Evolutionary conservation across 30 jellyfish, hydroid and myxozoan genomes (phyloP), one percentile per base, ranked within the genome.

Genomic region (Haliclystus octoradiatus): DNA sequence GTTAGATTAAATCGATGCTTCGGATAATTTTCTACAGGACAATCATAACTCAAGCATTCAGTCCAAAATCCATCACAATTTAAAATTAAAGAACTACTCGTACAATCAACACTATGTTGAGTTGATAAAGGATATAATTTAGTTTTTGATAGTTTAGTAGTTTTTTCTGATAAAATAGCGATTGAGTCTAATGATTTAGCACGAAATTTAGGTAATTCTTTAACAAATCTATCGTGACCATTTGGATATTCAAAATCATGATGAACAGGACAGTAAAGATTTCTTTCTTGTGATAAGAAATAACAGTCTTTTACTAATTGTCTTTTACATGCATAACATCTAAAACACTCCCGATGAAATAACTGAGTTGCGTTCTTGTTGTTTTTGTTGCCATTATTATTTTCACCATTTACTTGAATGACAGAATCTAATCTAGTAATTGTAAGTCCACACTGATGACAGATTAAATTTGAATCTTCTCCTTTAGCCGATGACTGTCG

Each of bases 191-290:
- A 66, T 49, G 95, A 70, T 40, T 63, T 51, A 3, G 84, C 88
- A 60, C 83, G 71, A 35, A 89, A 89, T 24, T 74, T 75, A 28
- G 74, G 73, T n/a, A 89, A 66, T 66, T 89, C 92, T 53, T 90
- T 63, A 31, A 89, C 66, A 65, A 89, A 74, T 57, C 88, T 72
- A 52, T 76, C 63, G 34, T 78, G 94, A 31, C 63, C 70, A 70
- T 72, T 61, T 40, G 89, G 88, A 60, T 52, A 66, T 63, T 89
- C 98, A 66, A 66, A 62, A 60, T 89, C 94, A 40, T 84, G 70
- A 73, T 89, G 98, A 31, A 68, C 49, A 9, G 69, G 71, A 80
- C 98, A 89, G 75, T 89, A 89, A 66, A 89, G 78, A 47, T 76
- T 65, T 63, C 68, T 81, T 27, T 69, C 77, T 15, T 88, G 67